Conservation (phyloP, 1,140 invertebrate species). For the Leptoteleia sp. region DNA sequence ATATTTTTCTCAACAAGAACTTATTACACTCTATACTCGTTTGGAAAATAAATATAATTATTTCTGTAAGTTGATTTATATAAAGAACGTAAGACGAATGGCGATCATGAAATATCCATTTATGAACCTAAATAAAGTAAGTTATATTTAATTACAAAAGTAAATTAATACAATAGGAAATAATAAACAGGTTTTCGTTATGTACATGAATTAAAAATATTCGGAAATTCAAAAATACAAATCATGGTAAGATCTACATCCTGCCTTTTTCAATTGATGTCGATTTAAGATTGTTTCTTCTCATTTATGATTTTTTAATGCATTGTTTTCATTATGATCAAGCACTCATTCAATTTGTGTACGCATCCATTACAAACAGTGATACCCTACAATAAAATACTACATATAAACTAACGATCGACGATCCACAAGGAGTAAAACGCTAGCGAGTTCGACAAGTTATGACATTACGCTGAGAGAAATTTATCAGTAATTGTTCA, state of each 20-base stretch:
- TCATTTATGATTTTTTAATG: background rate
- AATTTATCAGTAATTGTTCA: too few species aligned
- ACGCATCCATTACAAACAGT: slow-evolving; percentile 57
- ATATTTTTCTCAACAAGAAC: too few species aligned
- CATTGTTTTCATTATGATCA: slow-evolving; percentile 8
- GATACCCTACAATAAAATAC: slow-evolving; percentile 64
- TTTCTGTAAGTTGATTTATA: too few species aligned
- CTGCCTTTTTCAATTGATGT: background rate
- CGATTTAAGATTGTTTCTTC: slow-evolving; percentile 7
- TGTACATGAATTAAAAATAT: slow-evolving; percentile 60
- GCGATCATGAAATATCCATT: too few species aligned
- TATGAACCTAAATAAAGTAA: too few species aligned
- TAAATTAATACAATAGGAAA: too few species aligned
- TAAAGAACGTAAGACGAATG: too few species aligned
- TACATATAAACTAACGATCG: slow-evolving; percentile 63
- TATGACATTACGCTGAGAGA: too few species aligned
- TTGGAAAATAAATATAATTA: background rate
- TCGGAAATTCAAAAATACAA: slow-evolving; percentile 52
- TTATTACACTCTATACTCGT: too few species aligned
- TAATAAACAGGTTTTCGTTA: too few species aligned
- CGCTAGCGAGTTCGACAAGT: slow-evolving; percentile 43
- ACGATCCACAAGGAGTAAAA: slow-evolving; percentile 55
- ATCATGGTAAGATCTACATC: background rate
- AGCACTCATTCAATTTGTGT: slow-evolving; percentile 33
- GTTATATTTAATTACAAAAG: too few species aligned